Evolutionary conservation across 2,113 vertebrate species (phyloP).

Genomic region (Porphyrio hochstetteri): DNA sequence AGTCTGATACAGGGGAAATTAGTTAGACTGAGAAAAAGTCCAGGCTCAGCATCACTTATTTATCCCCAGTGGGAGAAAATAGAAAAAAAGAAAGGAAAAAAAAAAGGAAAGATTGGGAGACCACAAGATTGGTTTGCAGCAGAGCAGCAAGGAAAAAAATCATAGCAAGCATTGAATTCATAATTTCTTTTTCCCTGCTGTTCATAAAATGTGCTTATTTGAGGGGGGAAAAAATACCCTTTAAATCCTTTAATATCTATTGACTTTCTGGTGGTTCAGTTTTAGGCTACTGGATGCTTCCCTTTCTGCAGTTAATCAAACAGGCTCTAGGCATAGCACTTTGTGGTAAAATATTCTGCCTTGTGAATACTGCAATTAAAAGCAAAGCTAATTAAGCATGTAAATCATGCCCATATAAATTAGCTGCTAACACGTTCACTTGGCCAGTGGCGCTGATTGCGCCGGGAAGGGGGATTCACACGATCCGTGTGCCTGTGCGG

Average conservation of each 20-base stretch:
- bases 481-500: fast-evolving
- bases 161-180: not conserved
- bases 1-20: not conserved
- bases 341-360: slow-evolving; percentile 38
- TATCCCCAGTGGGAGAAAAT: not conserved
- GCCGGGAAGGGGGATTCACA: not conserved
- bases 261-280: slow-evolving; percentile 27
- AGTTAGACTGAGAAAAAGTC: not conserved
- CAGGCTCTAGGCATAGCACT: not conserved
- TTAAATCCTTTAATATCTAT: slow-evolving; percentile 27
- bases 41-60: not conserved
- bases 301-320: slow-evolving; percentile 27
- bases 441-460: not conserved
- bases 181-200: slow-evolving; percentile 18
- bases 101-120: not conserved
- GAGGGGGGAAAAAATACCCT: not conserved
- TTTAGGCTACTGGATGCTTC: not conserved
- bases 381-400: slow-evolving; percentile 45
- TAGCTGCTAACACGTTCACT: not conserved
- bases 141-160: not conserved
- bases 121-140: not conserved
- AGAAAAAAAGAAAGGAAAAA: not conserved
- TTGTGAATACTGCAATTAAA: slow-evolving; percentile 5
- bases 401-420: slow-evolving; percentile 32
- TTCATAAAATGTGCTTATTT: not conserved